A percentile compares a stretch with the other conserved stretches of the same genome.
phyloP scores from a whole-genome alignment of 2,888 invertebrate species.

The Ichneumoninae sp. region DNA sequence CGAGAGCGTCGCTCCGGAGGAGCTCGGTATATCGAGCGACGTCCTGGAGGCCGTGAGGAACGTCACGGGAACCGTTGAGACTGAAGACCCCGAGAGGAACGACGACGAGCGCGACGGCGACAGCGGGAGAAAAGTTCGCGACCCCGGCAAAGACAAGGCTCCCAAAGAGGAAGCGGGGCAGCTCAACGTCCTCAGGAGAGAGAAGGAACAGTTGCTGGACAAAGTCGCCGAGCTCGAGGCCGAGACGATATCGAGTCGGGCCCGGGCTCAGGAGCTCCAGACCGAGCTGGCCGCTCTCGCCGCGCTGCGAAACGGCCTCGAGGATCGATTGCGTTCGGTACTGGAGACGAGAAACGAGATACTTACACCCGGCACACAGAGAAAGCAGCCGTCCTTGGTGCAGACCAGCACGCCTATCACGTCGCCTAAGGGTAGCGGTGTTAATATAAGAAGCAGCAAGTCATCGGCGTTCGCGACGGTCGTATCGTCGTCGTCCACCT shows the following conservation, averaged over 20 bases:
- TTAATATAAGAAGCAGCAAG: slow-evolving; percentile 76
- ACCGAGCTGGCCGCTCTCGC: slow-evolving; percentile 87
- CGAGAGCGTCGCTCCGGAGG: slow-evolving; percentile 81
- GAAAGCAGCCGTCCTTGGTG: slow-evolving; percentile 74
- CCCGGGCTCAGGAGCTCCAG: slow-evolving; percentile 88
- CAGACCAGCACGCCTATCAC: slow-evolving; percentile 69
- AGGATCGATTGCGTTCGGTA: slow-evolving; percentile 81
- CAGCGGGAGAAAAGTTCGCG: slow-evolving; percentile 70
- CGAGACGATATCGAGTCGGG: slow-evolving; percentile 88
- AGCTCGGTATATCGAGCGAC: slow-evolving; percentile 80
- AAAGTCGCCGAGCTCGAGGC: slow-evolving; percentile 92
- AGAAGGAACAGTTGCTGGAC: slow-evolving; percentile 91
- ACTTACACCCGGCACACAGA: slow-evolving; percentile 76
- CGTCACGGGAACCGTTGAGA: slow-evolving; percentile 68
- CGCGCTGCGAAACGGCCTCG: slow-evolving; percentile 81
- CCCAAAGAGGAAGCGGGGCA: slow-evolving; percentile 84
- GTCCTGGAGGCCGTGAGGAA: slow-evolving; percentile 81
- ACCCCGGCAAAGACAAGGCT: slow-evolving; percentile 67
- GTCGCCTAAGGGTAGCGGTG: slow-evolving; percentile 73
- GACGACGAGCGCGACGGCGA: slow-evolving; percentile 54
- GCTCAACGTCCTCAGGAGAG: slow-evolving; percentile 88
- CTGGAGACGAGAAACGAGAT: slow-evolving; percentile 73
- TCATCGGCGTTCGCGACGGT: slow-evolving; percentile 78
- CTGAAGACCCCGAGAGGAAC: slow-evolving; percentile 74
- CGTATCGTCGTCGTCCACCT: slow-evolving; percentile 63